Evolutionary conservation across 1,140 invertebrate species (phyloP), one percentile per base, ranked within the genome.

Genomic region (Drosophila insularis): DNA sequence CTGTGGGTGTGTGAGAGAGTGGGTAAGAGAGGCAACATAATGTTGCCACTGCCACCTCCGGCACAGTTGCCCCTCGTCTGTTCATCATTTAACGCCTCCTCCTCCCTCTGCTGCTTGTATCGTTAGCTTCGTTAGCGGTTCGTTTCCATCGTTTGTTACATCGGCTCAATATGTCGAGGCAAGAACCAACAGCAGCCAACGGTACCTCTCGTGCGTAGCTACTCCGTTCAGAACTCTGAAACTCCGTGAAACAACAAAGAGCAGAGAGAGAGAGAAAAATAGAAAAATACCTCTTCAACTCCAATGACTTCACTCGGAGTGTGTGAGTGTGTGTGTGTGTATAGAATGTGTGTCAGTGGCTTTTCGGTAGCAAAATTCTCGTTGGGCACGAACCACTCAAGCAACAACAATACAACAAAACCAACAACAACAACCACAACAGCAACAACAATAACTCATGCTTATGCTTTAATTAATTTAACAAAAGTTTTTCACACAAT

Each of bases 331-430:
- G 21, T 69, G 55, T 67, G 65, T 39, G 74, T 58, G 81, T 61
- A 56, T 86, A 63, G 50, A 89, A 89, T 89, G 80, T 89, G 84
- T 89, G 84, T 89, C 84, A 89, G 77, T 82, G 71, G 80, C 69
- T 79, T 75, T 71, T 80, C 67, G 55, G 46, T 35, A 65, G 59
- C 60, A 78, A 81, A 86, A 79, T 75, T 69, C 79, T 89, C 74
- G 85, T 89, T 87, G 62, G 58, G 75, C 84, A 82, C 82, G 82
- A 78, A 80, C 71, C 81, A 75, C 78, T 68, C 62, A 40, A 64
- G 68, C 32, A 27, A 27, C 58, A 61, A 64, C 61, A 27, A 27
- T 27, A 27, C 27, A 27, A 27, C 14, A 40, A 62, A 23, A 27
- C 5, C 39, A 40, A 17, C 71, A 73, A 35, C 58, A 61, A 61